These are phyloP conservation scores for Musca vetustissima DNA, from an alignment of 1,140 invertebrate species.

Conservation along the genomic window DNA sequence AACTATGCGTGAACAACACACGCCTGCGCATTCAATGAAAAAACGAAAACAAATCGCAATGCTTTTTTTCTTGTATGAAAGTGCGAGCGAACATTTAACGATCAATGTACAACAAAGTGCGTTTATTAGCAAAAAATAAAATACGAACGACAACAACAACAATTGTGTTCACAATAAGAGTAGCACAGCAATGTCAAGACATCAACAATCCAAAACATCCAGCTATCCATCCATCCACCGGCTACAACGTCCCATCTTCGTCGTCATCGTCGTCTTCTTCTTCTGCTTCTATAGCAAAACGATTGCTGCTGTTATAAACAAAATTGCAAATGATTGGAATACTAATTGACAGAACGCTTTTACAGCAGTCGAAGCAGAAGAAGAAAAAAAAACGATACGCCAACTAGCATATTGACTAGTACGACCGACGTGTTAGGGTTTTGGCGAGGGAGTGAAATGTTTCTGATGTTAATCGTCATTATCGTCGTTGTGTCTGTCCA, in stretches of 20 bases:
- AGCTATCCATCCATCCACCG: background rate
- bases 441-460: slow-evolving; percentile 4
- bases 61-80: background rate
- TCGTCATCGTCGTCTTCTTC: too few relatives aligned
- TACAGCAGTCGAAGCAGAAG: too few relatives aligned
- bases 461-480: slow-evolving; percentile 17
- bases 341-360: slow-evolving; percentile 11
- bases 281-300: slow-evolving; percentile 6
- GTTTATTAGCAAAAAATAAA: slow-evolving; percentile 13
- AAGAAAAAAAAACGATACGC: too few relatives aligned
- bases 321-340: slow-evolving; percentile 16
- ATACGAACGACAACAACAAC: slow-evolving; percentile 17
- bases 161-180: background rate
- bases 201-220: background rate
- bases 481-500: background rate
- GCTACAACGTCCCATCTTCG: background rate
- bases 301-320: slow-evolving; percentile 23
- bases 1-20: too few relatives aligned
- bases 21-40: background rate
- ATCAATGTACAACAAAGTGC: slow-evolving; percentile 21
- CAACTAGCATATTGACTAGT: too few relatives aligned
- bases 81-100: background rate
- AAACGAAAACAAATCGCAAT: background rate
- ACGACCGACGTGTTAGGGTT: too few relatives aligned
- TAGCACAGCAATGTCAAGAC: background rate